phyloP scores from a whole-genome alignment of 92 coral and sea anemone species.

The Parazoanthus swiftii region DNA sequence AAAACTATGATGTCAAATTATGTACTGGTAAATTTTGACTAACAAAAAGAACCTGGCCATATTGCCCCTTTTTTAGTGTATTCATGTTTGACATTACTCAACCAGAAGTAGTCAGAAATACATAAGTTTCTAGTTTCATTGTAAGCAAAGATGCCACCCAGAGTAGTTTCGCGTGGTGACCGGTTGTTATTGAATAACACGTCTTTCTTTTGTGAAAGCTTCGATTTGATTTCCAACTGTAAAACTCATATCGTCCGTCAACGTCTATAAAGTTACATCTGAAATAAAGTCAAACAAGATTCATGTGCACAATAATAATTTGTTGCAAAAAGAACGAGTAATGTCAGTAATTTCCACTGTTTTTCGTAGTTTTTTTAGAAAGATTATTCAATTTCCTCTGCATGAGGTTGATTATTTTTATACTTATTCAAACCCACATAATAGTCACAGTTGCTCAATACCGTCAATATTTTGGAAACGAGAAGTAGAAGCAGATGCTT shows the following conservation, averaged over 20 bases:
- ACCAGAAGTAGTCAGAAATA: not conserved
- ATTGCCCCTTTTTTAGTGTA: not conserved
- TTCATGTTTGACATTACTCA: not conserved
- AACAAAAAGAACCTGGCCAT: not conserved
- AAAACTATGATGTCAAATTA: too few species aligned
- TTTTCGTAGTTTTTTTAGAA: not conserved
- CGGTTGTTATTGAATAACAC: not conserved
- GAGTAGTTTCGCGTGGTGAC: not conserved
- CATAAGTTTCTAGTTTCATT: not conserved
- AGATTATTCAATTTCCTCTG: not conserved
- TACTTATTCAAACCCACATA: not conserved
- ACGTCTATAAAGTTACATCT: not conserved
- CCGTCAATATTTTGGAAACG: not conserved
- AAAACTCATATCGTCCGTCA: not conserved
- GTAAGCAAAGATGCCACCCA: not conserved
- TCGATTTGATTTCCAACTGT: not conserved
- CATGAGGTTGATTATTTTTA: not conserved
- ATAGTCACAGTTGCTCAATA: not conserved
- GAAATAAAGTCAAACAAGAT: too few species aligned
- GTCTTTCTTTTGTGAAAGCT: not conserved
- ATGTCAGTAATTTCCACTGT: too few species aligned
- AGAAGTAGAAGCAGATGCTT: not conserved
- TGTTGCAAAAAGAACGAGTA: too few species aligned
- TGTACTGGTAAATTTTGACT: not conserved
- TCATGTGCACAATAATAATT: too few species aligned